phyloP scores from a whole-genome alignment of 2,888 invertebrate genomes.

The Congeria kusceri region DNA sequence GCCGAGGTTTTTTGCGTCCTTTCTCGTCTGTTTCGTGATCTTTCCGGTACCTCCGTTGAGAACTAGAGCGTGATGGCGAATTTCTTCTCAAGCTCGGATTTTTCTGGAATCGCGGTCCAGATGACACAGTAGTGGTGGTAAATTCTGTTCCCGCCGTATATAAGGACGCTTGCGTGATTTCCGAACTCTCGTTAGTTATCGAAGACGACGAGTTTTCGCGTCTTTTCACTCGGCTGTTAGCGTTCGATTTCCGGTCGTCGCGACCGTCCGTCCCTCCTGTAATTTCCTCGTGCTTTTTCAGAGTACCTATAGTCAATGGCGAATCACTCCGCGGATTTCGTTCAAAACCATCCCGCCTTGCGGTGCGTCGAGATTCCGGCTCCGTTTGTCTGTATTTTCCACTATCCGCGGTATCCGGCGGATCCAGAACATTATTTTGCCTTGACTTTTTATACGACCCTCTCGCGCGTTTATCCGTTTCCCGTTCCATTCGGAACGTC shows the following conservation, averaged over 20 bases:
- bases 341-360: slow-evolving; percentile 53
- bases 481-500: slow-evolving; percentile 44
- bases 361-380: slow-evolving; percentile 37
- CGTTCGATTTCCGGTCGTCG: slow-evolving; percentile 20
- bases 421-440: slow-evolving; percentile 14
- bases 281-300: slow-evolving; percentile 57
- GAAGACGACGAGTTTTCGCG: slow-evolving; percentile 50
- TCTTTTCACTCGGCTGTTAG: slow-evolving; percentile 29
- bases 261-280: slow-evolving; percentile 43
- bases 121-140: slow-evolving; percentile 51
- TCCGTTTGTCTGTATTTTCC: slow-evolving; percentile 30
- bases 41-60: slow-evolving; percentile 58
- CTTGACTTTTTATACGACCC: slow-evolving; percentile 45
- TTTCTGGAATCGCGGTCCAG: slow-evolving; percentile 44
- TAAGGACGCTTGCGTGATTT: slow-evolving; percentile 48
- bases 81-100: slow-evolving; percentile 57
- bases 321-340: slow-evolving; percentile 65
- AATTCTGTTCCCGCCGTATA: slow-evolving; percentile 55
- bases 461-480: slow-evolving; percentile 40
- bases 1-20: slow-evolving; percentile 48
- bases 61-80: slow-evolving; percentile 60
- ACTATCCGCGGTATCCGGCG: slow-evolving; percentile 27
- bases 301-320: slow-evolving; percentile 55
- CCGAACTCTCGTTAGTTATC: slow-evolving; percentile 51
- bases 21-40: slow-evolving; percentile 51